Percentiles rank a stretch among this genome's conserved stretches.
Evolutionary conservation across 53 echinoderm and acorn worm species (phyloP).

Genomic region (Holothuria leucospilota): DNA sequence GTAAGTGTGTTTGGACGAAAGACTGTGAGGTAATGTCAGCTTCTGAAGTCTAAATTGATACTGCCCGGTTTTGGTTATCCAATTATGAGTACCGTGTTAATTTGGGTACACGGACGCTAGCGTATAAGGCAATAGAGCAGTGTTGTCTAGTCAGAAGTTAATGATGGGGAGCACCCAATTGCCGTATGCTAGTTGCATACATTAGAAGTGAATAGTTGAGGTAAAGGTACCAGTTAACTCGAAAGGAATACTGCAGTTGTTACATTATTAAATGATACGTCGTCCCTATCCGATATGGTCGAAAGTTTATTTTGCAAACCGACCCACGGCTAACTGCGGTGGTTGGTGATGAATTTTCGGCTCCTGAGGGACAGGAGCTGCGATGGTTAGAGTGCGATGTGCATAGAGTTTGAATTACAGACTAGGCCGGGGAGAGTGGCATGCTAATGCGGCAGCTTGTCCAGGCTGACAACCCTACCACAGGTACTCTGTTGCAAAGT

Average conservation of each 20-base stretch:
- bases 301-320: slow-evolving; percentile 41
- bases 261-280: slow-evolving; percentile 25
- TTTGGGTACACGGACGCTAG: too few species aligned
- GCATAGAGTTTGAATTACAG: slow-evolving; percentile 46
- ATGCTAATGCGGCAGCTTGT: slow-evolving; percentile 62
- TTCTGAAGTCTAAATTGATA: too few species aligned
- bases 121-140: too few species aligned
- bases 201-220: too few species aligned
- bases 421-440: slow-evolving; percentile 50
- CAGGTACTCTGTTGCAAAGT: background rate
- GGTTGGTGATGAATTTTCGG: slow-evolving; percentile 48
- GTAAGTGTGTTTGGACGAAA: too few species aligned
- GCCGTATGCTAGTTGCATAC: too few species aligned
- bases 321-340: slow-evolving; percentile 41
- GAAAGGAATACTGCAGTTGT: slow-evolving; percentile 61
- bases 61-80: too few species aligned
- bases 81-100: too few species aligned
- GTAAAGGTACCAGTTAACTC: too few species aligned
- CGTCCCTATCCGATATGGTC: slow-evolving; percentile 53
- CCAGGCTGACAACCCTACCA: background rate
- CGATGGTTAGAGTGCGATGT: slow-evolving; percentile 11
- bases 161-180: too few species aligned
- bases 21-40: too few species aligned
- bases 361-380: slow-evolving; percentile 46
- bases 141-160: too few species aligned